Conservation (phyloP, 1,140 invertebrate genomes). For the Zaprionus ghesquierei region DNA sequence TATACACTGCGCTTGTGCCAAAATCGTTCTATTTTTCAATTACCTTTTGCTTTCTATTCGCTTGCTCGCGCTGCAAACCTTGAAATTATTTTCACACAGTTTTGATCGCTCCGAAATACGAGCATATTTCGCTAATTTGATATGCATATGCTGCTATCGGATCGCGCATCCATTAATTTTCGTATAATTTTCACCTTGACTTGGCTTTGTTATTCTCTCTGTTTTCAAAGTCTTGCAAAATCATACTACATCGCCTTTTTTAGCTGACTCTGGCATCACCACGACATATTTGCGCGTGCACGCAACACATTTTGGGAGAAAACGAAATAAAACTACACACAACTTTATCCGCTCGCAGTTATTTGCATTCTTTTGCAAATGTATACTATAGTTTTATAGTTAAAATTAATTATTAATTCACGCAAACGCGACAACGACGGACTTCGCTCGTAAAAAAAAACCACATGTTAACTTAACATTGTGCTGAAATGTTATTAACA, state of each 20-base stretch:
- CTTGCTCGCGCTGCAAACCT: constrained; percentile 72
- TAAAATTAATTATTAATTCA: constrained; percentile 68
- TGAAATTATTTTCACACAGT: constrained; percentile 80
- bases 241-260: constrained; percentile 71
- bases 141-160: constrained; percentile 65
- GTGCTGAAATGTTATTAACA: constrained; percentile 10
- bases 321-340: constrained; percentile 36
- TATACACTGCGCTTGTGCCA: constrained; percentile 74
- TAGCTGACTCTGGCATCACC: constrained; percentile 58
- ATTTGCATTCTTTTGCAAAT: constrained; percentile 49
- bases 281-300: constrained; percentile 43
- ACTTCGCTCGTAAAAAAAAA: constrained; percentile 36
- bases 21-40: constrained; percentile 81
- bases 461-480: constrained; percentile 8
- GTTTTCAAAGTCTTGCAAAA: constrained; percentile 72
- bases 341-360: constrained; percentile 48
- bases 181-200: constrained; percentile 78
- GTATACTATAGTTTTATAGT: constrained; percentile 52
- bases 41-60: constrained; percentile 81
- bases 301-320: constrained; percentile 52
- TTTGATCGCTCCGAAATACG: constrained; percentile 67
- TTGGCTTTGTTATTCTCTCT: constrained; percentile 57
- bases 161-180: constrained; percentile 70
- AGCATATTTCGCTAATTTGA: constrained; percentile 77
- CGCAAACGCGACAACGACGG: constrained; percentile 51